Base-by-base conservation (phyloP, 2,888 invertebrate genomes). In the Oeneis ivallda region DNA sequence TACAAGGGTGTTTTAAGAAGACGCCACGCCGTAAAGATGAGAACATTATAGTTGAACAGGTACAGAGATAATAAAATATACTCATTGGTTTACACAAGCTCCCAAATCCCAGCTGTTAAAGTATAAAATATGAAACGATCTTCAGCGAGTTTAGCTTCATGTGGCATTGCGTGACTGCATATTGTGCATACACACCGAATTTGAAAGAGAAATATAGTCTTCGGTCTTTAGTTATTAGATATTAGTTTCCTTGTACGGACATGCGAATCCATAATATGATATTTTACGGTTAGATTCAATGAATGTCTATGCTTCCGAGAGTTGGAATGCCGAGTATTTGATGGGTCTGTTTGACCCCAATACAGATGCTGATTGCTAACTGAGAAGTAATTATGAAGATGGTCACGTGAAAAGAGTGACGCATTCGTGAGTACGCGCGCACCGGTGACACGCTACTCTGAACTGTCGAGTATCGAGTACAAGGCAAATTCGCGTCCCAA, bases 381-480 rank as follows among this genome's bases (percentile, higher is more conserved):
- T 81, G 34, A 7, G 32, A 34, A 17, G 84, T 83, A 87, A 87
- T 86, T 85, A 87, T 26, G 26, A 26, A 86, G 81, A 84, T 79
- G 83, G 84, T 85, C 83, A 86, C 82, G 85, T 85, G 85, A 86
- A 84, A 85, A 83, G 77, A 75, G 79, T 76, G 77, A 76, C 75
- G 76, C 75, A 78, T 85, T 88, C 89, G 89, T 89, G 89, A 89
- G 85, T 80, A 80, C 76, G 80, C 83, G 76, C 79, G 81, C 78
- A 72, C 72, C 75, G 76, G 81, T 81, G 86, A 87, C 90, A 90
- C 87, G 91, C 88, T 81, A 90, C 76, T 78, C 75, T n/a, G n/a
- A n/a, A n/a, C n/a, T 75, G 70, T 72, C 72, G 75, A 78, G 79
- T 82, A 87, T 85, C 84, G 80, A 75, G 89, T 80, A 89, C 89